Evolutionary conservation across 2,888 invertebrate genomes (phyloP).

Genomic region (Ormyrus nitidulus): DNA sequence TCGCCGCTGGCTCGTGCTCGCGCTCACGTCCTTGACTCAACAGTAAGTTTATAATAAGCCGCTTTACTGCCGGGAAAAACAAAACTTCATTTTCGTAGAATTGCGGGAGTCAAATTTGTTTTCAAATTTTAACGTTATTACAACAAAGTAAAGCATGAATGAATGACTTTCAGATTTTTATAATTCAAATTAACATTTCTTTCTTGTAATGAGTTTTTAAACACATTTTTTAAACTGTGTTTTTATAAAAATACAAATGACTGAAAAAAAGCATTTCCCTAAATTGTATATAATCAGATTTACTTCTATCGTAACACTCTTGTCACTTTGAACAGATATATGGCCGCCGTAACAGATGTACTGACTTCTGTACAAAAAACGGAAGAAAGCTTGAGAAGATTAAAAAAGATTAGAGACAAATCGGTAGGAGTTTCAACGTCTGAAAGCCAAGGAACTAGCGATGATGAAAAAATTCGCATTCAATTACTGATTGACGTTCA

Average conservation of each 20-base stretch:
- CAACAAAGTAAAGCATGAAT: too few relatives aligned
- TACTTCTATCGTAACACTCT: conserved; percentile 53
- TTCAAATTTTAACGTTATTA: too few relatives aligned
- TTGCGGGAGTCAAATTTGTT: too few relatives aligned
- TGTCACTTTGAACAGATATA: conserved; percentile 77
- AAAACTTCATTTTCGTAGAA: conserved; percentile 50
- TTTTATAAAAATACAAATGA: too few relatives aligned
- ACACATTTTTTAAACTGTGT: too few relatives aligned
- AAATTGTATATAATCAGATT: too few relatives aligned
- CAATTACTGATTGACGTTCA: conserved; percentile 92
- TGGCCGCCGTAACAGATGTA: conserved; percentile 88
- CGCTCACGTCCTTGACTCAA: conserved; percentile 75
- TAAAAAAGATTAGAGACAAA: conserved; percentile 90
- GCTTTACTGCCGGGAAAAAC: neutral
- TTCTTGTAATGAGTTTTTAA: too few relatives aligned
- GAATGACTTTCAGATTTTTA: too few relatives aligned
- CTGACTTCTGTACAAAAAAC: conserved; percentile 95
- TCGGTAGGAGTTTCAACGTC: conserved; percentile 73
- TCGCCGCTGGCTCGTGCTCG: conserved; percentile 73
- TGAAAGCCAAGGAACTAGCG: conserved; percentile 82
- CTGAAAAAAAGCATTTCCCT: too few relatives aligned
- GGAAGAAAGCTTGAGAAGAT: conserved; percentile 92
- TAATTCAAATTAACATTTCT: too few relatives aligned
- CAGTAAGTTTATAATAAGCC: conserved; percentile 73
- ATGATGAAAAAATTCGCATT: conserved; percentile 95